A percentile compares a stretch with the other conserved stretches of the same genome.
phyloP scores from a whole-genome alignment of 2,113 vertebrate genomes.

The Trematomus loennbergii region DNA sequence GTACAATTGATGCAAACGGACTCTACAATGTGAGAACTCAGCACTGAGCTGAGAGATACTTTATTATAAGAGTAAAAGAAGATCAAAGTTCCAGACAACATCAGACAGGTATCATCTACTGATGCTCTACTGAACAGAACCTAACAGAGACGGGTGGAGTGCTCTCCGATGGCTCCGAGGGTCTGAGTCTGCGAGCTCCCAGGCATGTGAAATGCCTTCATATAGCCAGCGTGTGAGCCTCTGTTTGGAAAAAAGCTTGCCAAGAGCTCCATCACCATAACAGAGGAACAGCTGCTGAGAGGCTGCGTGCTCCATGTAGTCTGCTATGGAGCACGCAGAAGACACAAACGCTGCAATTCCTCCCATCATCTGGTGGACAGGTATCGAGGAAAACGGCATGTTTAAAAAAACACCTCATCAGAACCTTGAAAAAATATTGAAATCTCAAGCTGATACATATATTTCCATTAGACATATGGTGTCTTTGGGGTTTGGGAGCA shows the following conservation, averaged over 20 bases:
- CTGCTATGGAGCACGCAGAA: slow-evolving; percentile 37
- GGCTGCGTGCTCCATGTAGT: slow-evolving; percentile 53
- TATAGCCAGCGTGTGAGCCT: slow-evolving; percentile 68
- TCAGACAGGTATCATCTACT: slow-evolving; percentile 43
- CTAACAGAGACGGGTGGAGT: slow-evolving; percentile 57
- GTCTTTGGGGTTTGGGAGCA: not conserved
- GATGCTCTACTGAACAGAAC: slow-evolving; percentile 46
- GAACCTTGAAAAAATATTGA: slow-evolving; percentile 5
- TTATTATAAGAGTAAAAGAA: slow-evolving; percentile 8
- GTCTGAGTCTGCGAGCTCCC: slow-evolving; percentile 67
- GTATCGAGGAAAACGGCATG: slow-evolving; percentile 2
- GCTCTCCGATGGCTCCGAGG: slow-evolving; percentile 62
- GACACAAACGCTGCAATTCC: slow-evolving; percentile 26
- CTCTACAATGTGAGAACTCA: slow-evolving; percentile 6
- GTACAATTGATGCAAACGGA: not conserved
- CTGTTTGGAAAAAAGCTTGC: slow-evolving; percentile 74
- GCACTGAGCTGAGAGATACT: slow-evolving; percentile 3
- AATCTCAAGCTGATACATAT: slow-evolving; percentile 3
- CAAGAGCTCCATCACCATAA: slow-evolving; percentile 73
- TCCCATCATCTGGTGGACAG: slow-evolving; percentile 24
- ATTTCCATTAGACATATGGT: not conserved
- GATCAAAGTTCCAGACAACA: slow-evolving; percentile 19
- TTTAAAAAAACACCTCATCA: slow-evolving; percentile 15
- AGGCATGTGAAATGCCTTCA: slow-evolving; percentile 73
- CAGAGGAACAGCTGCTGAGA: slow-evolving; percentile 71